Evolutionary conservation across 2,113 vertebrate genomes (phyloP), one percentile per base, ranked within the genome.

Genomic region (Panurus biarmicus): DNA sequence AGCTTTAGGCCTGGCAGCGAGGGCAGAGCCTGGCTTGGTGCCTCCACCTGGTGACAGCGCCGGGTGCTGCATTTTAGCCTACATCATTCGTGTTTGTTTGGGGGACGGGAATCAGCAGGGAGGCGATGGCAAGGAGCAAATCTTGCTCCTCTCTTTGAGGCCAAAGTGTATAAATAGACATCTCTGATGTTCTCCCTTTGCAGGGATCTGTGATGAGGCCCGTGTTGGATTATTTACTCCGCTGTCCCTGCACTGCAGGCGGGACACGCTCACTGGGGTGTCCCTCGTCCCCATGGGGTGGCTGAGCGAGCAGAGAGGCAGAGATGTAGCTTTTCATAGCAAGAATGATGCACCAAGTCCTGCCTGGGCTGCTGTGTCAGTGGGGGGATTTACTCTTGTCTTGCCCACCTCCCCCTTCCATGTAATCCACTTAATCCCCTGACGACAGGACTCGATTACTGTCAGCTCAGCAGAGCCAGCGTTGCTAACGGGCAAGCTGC

Each of bases 1-100:
- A 6, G 57, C 64, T 11, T 2, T 81, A 5, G 13, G 18, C 19
- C 67, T 48, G 83, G 78, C 85, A 57, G 85, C 2, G 1, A 8
- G 6, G n/a, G 56, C 78, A 22, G 31, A 35, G n/a, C 78, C 40
- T n/a, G 78, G 84, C 88, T 84, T 45, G 47, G 51, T 89, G 81
- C 88, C 77, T 77, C 97, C 96, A 93, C 83, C 96, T 96, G 74
- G 15, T 90, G 97, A 80, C 92, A 51, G 45, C 38, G 7, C 2
- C 7, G 28, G 24, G 90, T 6, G 61, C 80, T 93, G 91, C 91
- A 93, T 31, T 62, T 83, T 47, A 76, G 70, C 76, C 73, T 42
- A 10, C 29, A 35, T 22, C n/a, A 15, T 5, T 14, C 1, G 8
- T 29, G 16, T 25, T 38, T 3, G 6, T n/a, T 4, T 10, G 58